These are phyloP conservation scores for Heliconius charithonia DNA, from an alignment of 2,888 invertebrate species.

Conservation along the genomic window DNA sequence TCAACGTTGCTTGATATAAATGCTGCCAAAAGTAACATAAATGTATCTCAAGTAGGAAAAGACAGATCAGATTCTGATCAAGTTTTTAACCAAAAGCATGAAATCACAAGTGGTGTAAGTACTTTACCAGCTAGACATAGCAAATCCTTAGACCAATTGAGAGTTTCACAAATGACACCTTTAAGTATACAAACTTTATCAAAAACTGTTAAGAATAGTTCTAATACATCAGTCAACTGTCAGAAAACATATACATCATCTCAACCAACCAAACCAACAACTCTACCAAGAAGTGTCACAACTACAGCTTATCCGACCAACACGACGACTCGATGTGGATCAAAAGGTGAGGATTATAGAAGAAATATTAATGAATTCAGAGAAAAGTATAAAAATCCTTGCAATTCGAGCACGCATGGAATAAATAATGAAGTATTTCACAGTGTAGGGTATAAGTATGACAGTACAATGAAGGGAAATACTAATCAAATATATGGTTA, in stretches of 20 bases:
- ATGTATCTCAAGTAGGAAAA: conserved; percentile 62
- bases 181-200: conserved; percentile 65
- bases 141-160: conserved; percentile 91
- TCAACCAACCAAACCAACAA: conserved; percentile 77
- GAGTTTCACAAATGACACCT: conserved; percentile 80
- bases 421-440: conserved; percentile 78
- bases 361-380: conserved; percentile 85
- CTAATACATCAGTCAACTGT: conserved; percentile 77
- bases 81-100: conserved; percentile 69
- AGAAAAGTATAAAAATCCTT: conserved; percentile 85
- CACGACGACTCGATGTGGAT: conserved; percentile 71
- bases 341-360: conserved; percentile 82
- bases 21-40: conserved; percentile 62
- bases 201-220: conserved; percentile 70
- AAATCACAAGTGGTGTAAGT: conserved; percentile 77
- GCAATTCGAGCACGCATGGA: conserved; percentile 68
- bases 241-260: conserved; percentile 73
- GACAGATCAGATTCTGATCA: conserved; percentile 66
- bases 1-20: conserved; percentile 82
- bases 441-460: conserved; percentile 76
- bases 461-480: conserved; percentile 71
- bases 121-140: conserved; percentile 89
- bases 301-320: conserved; percentile 76
- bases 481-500: conserved; percentile 80
- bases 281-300: conserved; percentile 78